Evolutionary conservation across 2,888 invertebrate species (phyloP).

Genomic region (Cataglyphis cursor): DNA sequence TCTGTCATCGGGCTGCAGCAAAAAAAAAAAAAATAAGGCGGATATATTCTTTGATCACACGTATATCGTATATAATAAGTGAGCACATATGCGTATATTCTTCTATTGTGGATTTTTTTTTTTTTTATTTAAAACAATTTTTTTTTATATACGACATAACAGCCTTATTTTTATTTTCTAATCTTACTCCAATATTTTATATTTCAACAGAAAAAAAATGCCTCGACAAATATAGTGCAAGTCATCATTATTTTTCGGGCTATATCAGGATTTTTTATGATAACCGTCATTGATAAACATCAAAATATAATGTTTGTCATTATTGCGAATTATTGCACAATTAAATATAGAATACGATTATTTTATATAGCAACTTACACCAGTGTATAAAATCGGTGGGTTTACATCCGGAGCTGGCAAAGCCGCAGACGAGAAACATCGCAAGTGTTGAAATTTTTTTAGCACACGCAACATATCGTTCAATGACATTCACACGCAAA

Average conservation of each 20-base stretch:
- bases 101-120: too few species aligned
- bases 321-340: neutral
- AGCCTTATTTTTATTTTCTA: neutral
- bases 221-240: neutral
- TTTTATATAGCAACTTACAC: constrained; percentile 87
- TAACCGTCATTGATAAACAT: neutral
- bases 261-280: neutral
- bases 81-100: too few species aligned
- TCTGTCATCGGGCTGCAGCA: too few species aligned
- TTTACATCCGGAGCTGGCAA: constrained; percentile 90
- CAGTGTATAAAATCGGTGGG: constrained; percentile 93
- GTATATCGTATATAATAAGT: too few species aligned
- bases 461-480: constrained; percentile 76
- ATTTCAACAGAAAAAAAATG: neutral
- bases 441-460: constrained; percentile 63
- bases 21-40: too few species aligned
- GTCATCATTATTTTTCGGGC: neutral
- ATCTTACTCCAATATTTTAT: neutral
- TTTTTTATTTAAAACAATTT: too few species aligned
- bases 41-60: too few species aligned
- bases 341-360: neutral
- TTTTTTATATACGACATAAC: neutral
- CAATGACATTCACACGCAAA: neutral
- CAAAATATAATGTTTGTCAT: neutral
- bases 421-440: constrained; percentile 83